Evolutionary conservation across 2,113 vertebrate species (phyloP), one percentile per base, ranked within the genome.

Genomic region (Grammomys surdaster): DNA sequence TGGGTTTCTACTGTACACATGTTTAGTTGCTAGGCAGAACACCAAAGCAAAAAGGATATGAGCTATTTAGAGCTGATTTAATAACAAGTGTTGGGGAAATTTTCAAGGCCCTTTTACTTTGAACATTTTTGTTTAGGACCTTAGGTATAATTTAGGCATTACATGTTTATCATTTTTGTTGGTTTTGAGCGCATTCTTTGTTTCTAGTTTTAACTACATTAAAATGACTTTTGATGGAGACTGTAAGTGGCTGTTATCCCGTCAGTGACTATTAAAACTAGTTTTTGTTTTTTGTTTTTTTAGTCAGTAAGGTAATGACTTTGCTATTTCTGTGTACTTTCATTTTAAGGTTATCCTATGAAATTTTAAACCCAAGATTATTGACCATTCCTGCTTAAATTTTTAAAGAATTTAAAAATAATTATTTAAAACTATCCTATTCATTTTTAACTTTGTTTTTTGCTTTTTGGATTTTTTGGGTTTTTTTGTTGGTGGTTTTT

Each of bases 41-140:
- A 98, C 98, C 98, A 99, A 99, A 99, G 98, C 97, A 98, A 98
- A 98, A 98, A 98, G 98, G 93, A 98, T 98, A 98, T 97, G 98
- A 98, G 98, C 95, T 98, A 98, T 98, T 97, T 98, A 98, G 98
- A 98, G 94, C 91, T 97, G 89, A 95, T 97, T 97, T 97, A 97
- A 96, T 97, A 97, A 98, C 94, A 95, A 95, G 95, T 91, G 80
- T 96, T 98, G 94, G 70, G 60, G 31, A 88, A 96, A 96, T 97
- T 97, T 96, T 98, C 89, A 98, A 98, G 97, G 98, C 98, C 98
- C 97, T 98, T 97, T 97, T 98, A 98, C 89, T 88, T 98, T 97
- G 67, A 98, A 97, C 97, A 97, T 98, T 98, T 98, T 98, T 97
- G 88, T 98, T 98, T 98, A 99, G 98, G 97, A 97, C 98, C 96